These are phyloP conservation scores for Gryon sp. DNA, from an alignment of 1,140 invertebrate species.

Conservation along the genomic window DNA sequence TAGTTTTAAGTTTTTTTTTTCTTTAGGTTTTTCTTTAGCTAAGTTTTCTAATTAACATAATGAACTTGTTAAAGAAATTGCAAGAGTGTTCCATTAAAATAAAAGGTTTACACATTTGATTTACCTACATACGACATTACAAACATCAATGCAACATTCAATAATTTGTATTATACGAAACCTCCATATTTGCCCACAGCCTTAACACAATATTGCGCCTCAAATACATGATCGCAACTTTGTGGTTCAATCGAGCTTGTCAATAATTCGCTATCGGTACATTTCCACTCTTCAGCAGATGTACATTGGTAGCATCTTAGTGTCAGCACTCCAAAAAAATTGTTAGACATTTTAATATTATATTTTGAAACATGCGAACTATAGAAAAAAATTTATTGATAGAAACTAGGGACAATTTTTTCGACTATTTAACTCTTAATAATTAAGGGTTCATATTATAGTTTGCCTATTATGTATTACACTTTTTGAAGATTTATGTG, in stretches of 20 bases:
- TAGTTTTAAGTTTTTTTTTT: no score
- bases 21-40: no score
- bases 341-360: neutral
- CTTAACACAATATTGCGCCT: constrained; percentile 93
- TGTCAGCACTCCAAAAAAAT: constrained; percentile 78
- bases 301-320: constrained; percentile 92
- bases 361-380: neutral
- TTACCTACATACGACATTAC: neutral
- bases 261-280: constrained; percentile 86
- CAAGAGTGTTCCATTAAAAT: no score
- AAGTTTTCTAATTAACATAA: no score
- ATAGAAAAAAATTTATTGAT: neutral
- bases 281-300: constrained; percentile 85
- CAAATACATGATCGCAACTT: constrained; percentile 87
- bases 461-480: no score
- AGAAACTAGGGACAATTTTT: no score
- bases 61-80: no score
- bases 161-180: constrained; percentile 68
- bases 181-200: constrained; percentile 82
- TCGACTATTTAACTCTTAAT: no score
- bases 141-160: neutral
- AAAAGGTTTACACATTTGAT: no score
- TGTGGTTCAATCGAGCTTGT: constrained; percentile 81
- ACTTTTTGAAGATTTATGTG: no score
- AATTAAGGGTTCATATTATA: no score